Percentiles rank a stretch among this genome's conserved stretches.
Evolutionary conservation across 2,888 invertebrate species (phyloP).

Genomic region (Syrista parreyssii): DNA sequence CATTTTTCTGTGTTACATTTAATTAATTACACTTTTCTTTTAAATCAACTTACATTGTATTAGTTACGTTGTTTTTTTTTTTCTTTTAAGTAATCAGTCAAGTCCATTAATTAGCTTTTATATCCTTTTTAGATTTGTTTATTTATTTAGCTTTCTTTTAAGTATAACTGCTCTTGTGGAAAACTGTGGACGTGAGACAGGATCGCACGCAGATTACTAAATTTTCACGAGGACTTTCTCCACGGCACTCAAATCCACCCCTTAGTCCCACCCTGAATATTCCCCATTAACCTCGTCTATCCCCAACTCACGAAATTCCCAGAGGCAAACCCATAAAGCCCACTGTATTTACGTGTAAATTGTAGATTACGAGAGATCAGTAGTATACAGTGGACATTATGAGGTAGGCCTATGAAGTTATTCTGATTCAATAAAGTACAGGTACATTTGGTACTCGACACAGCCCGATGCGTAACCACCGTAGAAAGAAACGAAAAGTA

Average conservation of each 20-base stretch:
- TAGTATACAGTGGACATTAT: constrained; percentile 39
- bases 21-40: constrained; percentile 31
- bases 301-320: background rate
- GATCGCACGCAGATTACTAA: background rate
- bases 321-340: constrained; percentile 27
- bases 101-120: constrained; percentile 44
- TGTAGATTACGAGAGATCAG: constrained; percentile 45
- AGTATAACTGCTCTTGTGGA: constrained; percentile 47
- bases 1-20: constrained; percentile 27
- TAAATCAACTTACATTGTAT: constrained; percentile 35
- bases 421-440: constrained; percentile 46
- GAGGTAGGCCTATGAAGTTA: constrained; percentile 27
- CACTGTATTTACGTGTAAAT: constrained; percentile 33
- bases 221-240: background rate
- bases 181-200: constrained; percentile 20
- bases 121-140: constrained; percentile 37
- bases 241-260: background rate
- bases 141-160: constrained; percentile 36
- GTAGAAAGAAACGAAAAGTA: background rate
- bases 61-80: constrained; percentile 33
- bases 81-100: constrained; percentile 54
- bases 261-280: background rate
- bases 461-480: background rate
- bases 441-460: constrained; percentile 41
- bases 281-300: background rate